phyloP scores from a whole-genome alignment of 2,113 vertebrate genomes.

The Barnardius zonarius region DNA sequence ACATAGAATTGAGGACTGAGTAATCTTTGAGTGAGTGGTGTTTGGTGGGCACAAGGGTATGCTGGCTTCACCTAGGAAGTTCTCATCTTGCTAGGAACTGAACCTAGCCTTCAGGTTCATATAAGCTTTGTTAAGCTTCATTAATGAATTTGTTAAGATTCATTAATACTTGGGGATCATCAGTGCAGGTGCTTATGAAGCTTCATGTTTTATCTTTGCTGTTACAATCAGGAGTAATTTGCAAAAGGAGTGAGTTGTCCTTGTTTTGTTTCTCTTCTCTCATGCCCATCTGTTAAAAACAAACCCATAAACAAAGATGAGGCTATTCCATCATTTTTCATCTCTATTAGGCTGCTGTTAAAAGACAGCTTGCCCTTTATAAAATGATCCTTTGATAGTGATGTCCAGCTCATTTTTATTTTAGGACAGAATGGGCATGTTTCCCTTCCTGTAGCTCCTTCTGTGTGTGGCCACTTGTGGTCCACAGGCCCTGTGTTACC shows the following conservation, averaged over 20 bases:
- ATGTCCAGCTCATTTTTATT: not conserved
- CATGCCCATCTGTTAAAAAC: not conserved
- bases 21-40: not conserved
- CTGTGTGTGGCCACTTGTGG: not conserved
- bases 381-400: not conserved
- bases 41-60: not conserved
- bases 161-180: not conserved
- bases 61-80: not conserved
- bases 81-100: not conserved
- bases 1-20: not conserved
- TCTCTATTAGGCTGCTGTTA: not conserved
- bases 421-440: not conserved
- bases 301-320: not conserved
- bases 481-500: not conserved
- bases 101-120: not conserved
- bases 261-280: constrained; percentile 1
- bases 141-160: not conserved
- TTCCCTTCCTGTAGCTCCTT: constrained; percentile 6
- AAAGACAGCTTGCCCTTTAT: not conserved
- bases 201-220: not conserved
- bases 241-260: not conserved
- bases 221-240: not conserved
- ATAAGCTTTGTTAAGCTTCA: not conserved
- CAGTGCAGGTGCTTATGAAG: not conserved
- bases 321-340: not conserved